Evolutionary conservation across 2,888 invertebrate species (phyloP), one percentile per base, ranked within the genome.

Genomic region (Halictus ligatus): DNA sequence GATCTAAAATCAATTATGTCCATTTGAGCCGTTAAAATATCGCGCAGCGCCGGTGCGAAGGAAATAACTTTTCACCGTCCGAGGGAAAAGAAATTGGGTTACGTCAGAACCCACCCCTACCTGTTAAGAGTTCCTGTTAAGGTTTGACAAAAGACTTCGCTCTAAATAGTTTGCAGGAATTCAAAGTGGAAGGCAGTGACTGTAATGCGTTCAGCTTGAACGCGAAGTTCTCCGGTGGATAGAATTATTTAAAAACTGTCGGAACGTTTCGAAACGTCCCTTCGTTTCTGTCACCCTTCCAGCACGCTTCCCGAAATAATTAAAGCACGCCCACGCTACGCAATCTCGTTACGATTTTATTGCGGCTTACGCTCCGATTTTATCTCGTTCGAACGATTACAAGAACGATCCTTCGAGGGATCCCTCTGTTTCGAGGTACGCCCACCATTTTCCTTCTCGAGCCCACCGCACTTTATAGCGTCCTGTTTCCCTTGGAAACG

Each of bases 331-430:
- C 85, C 84, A 84, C 86, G 86, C 81, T 46, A 69, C 77, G 82
- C 86, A 90, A 89, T 89, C 89, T 89, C 88, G 85, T 90, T 90
- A 90, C 88, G 80, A 89, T 90, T 90, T 90, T 90, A 90, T 89
- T 90, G 84, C 84, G 85, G 89, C 81, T 89, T 87, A 85, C 84
- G 76, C 76, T 64, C 71, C 83, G 89, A 90, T 87, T 90, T 90
- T 90, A 90, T 88, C 89, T 87, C 78, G 80, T 88, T 87, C 86
- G 84, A 83, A 83, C 83, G 83, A 87, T 89, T 89, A 89, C 85
- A 79, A 75, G 54, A 60, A 64, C 8, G 29, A 18, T 64, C 64
- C 64, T 29, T 35, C 85, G 81, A 71, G 77, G 80, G 85, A 88
- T 83, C 80, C 83, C 78, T 73, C 75, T 81, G 81, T 89, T 89